A percentile compares a stretch with the other conserved stretches of the same genome.
phyloP scores from a whole-genome alignment of 2,888 invertebrate species.

The Schizaphis graminum region DNA sequence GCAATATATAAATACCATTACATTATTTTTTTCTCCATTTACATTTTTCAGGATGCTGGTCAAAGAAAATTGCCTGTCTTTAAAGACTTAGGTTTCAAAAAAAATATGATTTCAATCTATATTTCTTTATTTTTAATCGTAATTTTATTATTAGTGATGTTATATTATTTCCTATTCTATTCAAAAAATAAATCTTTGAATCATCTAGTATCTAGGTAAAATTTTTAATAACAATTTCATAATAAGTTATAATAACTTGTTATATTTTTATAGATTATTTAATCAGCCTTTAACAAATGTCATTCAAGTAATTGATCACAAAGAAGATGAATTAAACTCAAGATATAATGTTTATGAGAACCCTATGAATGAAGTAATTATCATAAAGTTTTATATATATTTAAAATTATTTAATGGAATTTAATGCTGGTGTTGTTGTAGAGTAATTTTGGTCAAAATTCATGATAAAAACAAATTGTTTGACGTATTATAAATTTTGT shows the following conservation, averaged over 20 bases:
- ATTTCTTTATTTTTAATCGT: slow-evolving; percentile 27
- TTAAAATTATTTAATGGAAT: background rate
- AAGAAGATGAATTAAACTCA: slow-evolving; percentile 68
- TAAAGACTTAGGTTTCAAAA: background rate
- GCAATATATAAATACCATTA: background rate
- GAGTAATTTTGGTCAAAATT: too few species aligned
- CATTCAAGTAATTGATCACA: background rate
- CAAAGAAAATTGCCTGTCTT: slow-evolving; percentile 34
- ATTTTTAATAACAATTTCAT: background rate
- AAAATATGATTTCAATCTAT: slow-evolving; percentile 36
- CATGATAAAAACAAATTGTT: too few species aligned
- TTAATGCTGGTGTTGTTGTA: background rate
- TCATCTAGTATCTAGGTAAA: slow-evolving; percentile 25
- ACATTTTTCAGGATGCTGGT: slow-evolving; percentile 28
- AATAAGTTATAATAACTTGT: background rate
- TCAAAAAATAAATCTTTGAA: slow-evolving; percentile 42
- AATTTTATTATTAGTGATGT: background rate
- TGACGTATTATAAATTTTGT: too few species aligned
- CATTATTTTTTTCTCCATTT: background rate
- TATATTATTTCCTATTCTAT: slow-evolving; percentile 55
- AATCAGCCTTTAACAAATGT: slow-evolving; percentile 42
- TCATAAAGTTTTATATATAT: background rate
- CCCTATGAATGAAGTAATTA: slow-evolving; percentile 68
- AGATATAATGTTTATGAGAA: slow-evolving; percentile 71
- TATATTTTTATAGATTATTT: slow-evolving; percentile 29